Conservation (phyloP, 2,797 vertebrate genomes). For the Bryconaethiops microstoma region DNA sequence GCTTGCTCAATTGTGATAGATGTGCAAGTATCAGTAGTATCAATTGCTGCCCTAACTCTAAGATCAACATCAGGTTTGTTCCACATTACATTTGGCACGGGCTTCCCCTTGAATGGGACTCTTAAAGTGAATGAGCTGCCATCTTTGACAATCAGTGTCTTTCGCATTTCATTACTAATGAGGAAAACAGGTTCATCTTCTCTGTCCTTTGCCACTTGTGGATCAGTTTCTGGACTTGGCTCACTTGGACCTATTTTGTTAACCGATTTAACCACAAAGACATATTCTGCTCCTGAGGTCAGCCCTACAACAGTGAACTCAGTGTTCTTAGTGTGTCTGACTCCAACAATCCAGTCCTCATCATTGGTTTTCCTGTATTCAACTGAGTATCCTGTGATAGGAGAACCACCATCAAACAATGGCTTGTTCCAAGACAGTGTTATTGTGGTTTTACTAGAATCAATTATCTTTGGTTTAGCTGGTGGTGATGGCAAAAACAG, state of each 20-base stretch:
- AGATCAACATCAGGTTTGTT: constrained; percentile 92
- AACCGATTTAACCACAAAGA: constrained; percentile 90
- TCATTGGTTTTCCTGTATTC: constrained; percentile 89
- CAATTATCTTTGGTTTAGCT: constrained; percentile 87
- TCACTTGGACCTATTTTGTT: constrained; percentile 95
- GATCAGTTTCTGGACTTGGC: constrained; percentile 88
- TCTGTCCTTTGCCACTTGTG: constrained; percentile 88
- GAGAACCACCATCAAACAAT: constrained; percentile 93
- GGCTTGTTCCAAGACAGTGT: constrained; percentile 93
- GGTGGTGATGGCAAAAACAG: constrained; percentile 92
- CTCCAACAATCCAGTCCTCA: constrained; percentile 87
- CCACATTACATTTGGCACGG: constrained; percentile 89
- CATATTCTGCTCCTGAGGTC: constrained; percentile 83
- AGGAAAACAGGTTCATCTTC: constrained; percentile 95
- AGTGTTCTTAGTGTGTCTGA: constrained; percentile 86
- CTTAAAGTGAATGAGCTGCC: constrained; percentile 90
- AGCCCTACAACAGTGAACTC: constrained; percentile 88
- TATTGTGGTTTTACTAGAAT: constrained; percentile 87
- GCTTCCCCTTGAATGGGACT: constrained; percentile 92
- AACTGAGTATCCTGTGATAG: constrained; percentile 89
- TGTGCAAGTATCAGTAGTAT: constrained; percentile 82
- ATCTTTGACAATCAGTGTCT: constrained; percentile 91
- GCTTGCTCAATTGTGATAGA: constrained; percentile 91
- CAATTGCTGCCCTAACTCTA: constrained; percentile 86
- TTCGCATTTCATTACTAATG: constrained; percentile 91